Percentiles rank a stretch among this genome's conserved stretches.
These are phyloP conservation scores for Caenorhabditis sulstoni DNA, from an alignment of 2,888 invertebrate species.

Conservation along the genomic window DNA sequence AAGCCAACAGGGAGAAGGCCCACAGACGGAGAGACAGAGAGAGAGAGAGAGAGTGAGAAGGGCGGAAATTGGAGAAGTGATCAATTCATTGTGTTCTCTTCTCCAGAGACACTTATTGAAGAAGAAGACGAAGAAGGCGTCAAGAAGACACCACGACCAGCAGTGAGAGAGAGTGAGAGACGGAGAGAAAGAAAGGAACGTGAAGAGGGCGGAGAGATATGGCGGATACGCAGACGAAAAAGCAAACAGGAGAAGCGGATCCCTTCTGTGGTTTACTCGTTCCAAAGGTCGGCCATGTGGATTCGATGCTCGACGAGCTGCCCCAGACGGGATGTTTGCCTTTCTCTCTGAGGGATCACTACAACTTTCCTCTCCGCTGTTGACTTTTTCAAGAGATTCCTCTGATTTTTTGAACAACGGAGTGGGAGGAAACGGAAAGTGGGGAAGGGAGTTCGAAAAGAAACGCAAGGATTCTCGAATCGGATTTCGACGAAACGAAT, in stretches of 20 bases:
- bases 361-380: slow-evolving; percentile 12
- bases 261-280: background rate
- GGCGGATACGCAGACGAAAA: slow-evolving; percentile 30
- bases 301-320: slow-evolving; percentile 6
- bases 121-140: slow-evolving; percentile 12
- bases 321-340: slow-evolving; percentile 9
- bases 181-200: slow-evolving; percentile 11
- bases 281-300: background rate
- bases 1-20: slow-evolving; percentile 7
- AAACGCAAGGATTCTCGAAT: slow-evolving; percentile 12
- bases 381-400: slow-evolving; percentile 5
- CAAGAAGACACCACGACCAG: background rate
- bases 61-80: slow-evolving; percentile 3
- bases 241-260: slow-evolving; percentile 20
- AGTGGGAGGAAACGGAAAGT: slow-evolving; percentile 2
- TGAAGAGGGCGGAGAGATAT: background rate
- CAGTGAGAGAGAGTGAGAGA: slow-evolving; percentile 13
- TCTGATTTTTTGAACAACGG: background rate
- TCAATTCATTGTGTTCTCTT: slow-evolving; percentile 45
- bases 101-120: too few species aligned
- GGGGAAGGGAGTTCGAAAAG: background rate
- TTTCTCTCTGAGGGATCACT: background rate
- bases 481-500: slow-evolving; percentile 3
- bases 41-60: background rate
- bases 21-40: slow-evolving; percentile 3